Conservation (phyloP, 2,888 invertebrate species). For the Amphimallon solstitiale region DNA sequence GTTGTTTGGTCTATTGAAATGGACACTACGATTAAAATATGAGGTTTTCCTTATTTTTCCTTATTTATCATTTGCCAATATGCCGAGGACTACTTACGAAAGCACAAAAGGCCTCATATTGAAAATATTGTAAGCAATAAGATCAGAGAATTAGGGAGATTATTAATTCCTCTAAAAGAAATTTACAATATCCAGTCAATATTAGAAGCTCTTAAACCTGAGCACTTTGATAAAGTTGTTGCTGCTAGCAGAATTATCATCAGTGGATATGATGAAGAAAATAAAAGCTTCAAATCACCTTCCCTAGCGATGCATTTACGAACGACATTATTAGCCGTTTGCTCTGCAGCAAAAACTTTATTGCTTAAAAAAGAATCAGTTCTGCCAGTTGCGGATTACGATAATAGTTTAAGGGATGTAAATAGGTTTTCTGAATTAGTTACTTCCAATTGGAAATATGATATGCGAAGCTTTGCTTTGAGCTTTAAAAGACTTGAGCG, state of each 20-base stretch:
- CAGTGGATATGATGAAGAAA: constrained; percentile 24
- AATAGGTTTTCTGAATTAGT: constrained; percentile 35
- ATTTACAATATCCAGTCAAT: background rate
- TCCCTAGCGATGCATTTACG: constrained; percentile 37
- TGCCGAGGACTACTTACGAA: constrained; percentile 1
- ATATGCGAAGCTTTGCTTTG: constrained; percentile 40
- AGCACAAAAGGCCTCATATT: constrained; percentile 2
- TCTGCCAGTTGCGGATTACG: constrained; percentile 22
- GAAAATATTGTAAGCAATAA: background rate
- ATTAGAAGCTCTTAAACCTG: constrained; percentile 7
- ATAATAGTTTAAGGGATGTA: constrained; percentile 25
- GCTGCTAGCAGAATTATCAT: constrained; percentile 35
- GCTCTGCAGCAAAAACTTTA: constrained; percentile 37
- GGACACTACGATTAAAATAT: no score
- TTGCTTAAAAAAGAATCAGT: constrained; percentile 38
- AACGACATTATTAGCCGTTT: constrained; percentile 40
- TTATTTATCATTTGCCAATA: constrained; percentile 5
- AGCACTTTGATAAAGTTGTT: constrained; percentile 34
- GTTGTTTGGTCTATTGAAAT: no score
- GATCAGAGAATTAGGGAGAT: background rate
- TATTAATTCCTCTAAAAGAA: background rate
- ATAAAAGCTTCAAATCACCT: constrained; percentile 42
- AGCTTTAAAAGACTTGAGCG: constrained; percentile 40
- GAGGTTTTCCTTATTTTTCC: no score
- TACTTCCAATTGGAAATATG: constrained; percentile 37